Percentiles rank a stretch among this genome's conserved stretches.
These are phyloP conservation scores for Pseudopipra pipra DNA, from an alignment of 2,113 vertebrate species.

Conservation along the genomic window DNA sequence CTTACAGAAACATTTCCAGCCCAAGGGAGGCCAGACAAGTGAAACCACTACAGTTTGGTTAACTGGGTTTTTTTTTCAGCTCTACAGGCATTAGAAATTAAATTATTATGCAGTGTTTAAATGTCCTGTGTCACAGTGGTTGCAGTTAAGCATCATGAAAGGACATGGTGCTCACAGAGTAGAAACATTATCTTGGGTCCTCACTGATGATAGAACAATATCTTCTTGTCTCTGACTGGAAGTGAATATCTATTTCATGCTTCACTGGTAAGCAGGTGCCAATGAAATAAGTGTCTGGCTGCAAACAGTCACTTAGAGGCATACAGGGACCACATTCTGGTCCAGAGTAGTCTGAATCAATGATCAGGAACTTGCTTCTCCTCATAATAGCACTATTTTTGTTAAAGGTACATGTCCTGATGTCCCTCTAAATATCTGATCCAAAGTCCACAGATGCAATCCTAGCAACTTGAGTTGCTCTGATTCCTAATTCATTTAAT, in stretches of 20 bases:
- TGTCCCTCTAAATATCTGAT: background rate
- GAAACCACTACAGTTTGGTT: background rate
- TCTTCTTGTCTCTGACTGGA: background rate
- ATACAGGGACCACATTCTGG: too few species aligned
- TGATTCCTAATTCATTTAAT: background rate
- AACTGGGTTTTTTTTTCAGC: background rate
- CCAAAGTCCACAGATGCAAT: background rate
- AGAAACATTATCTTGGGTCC: background rate
- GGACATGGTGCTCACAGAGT: background rate
- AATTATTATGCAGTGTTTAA: background rate
- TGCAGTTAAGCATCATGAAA: background rate
- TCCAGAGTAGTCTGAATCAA: background rate
- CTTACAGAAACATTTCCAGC: too few species aligned
- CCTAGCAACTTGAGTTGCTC: background rate
- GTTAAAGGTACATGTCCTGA: background rate
- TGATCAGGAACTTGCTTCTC: background rate
- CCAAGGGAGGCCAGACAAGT: too few species aligned
- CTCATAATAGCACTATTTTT: background rate
- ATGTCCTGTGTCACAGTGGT: background rate
- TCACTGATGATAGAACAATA: background rate
- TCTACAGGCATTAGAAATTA: background rate
- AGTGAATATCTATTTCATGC: background rate
- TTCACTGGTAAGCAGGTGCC: background rate
- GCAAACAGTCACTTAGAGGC: background rate
- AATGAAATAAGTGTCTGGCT: background rate